Evolutionary conservation across 1,140 invertebrate genomes (phyloP).

Genomic region (Heliconius hermathena): DNA sequence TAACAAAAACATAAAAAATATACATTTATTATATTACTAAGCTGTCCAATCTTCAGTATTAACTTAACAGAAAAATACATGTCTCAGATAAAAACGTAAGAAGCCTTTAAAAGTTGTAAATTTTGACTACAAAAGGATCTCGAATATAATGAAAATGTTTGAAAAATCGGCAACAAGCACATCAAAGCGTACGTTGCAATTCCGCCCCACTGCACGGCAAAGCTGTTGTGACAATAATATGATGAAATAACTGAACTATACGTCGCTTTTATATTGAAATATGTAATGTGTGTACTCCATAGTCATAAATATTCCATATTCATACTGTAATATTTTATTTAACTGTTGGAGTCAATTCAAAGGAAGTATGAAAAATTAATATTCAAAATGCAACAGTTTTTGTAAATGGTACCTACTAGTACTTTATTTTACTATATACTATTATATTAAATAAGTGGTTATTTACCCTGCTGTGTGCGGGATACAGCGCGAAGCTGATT

Average conservation of each 20-base stretch:
- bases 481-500: no score
- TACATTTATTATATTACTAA: no score
- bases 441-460: neutral
- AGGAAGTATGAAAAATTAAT: neutral
- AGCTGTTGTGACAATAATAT: conserved; percentile 28
- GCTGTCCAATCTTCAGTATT: no score
- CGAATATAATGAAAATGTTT: conserved; percentile 8
- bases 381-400: neutral
- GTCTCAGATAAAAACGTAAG: neutral
- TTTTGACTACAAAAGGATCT: conserved; percentile 7
- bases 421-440: neutral
- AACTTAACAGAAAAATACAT: neutral
- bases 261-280: conserved; percentile 23
- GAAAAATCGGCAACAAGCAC: conserved; percentile 21
- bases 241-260: conserved; percentile 30
- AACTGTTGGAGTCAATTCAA: conserved; percentile 9
- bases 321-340: neutral
- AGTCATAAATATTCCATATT: conserved; percentile 5
- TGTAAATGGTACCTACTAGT: neutral
- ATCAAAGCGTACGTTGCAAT: conserved; percentile 26
- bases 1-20: no score
- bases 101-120: neutral
- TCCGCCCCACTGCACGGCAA: conserved; percentile 22
- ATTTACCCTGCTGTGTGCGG: no score
- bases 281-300: conserved; percentile 6